phyloP scores from a whole-genome alignment of 2,113 vertebrate species.

The Emydura subglobosa region DNA sequence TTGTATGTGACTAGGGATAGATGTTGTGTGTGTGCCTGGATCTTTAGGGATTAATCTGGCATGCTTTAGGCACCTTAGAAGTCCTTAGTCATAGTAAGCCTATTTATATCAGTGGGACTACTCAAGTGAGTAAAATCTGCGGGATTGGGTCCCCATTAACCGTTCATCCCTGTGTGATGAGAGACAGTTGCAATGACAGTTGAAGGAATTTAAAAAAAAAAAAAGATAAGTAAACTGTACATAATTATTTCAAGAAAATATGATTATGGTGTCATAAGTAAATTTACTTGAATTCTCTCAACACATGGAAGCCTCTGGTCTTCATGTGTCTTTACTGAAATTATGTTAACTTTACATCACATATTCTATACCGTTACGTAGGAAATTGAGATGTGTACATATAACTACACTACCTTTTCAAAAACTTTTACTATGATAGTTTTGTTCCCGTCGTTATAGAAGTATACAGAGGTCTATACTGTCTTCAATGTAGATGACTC shows the following conservation, averaged over 20 bases:
- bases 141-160: background rate
- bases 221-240: constrained; percentile 58
- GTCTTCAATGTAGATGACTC: background rate
- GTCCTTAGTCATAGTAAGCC: background rate
- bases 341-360: background rate
- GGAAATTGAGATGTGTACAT: background rate
- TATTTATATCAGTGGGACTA: constrained; percentile 26
- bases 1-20: background rate
- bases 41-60: background rate
- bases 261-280: background rate
- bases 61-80: background rate
- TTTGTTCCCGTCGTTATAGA: background rate
- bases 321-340: background rate
- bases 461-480: background rate
- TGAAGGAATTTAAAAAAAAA: constrained; percentile 28
- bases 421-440: background rate
- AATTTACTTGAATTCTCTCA: background rate
- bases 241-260: constrained; percentile 46
- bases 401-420: background rate
- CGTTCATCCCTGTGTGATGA: constrained; percentile 14
- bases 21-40: background rate
- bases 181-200: background rate
- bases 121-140: background rate
- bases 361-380: background rate
- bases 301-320: background rate